Percentiles rank a stretch among this genome's conserved stretches.
Conservation (phyloP, 2,113 vertebrate species). For the Urocolius indicus region DNA sequence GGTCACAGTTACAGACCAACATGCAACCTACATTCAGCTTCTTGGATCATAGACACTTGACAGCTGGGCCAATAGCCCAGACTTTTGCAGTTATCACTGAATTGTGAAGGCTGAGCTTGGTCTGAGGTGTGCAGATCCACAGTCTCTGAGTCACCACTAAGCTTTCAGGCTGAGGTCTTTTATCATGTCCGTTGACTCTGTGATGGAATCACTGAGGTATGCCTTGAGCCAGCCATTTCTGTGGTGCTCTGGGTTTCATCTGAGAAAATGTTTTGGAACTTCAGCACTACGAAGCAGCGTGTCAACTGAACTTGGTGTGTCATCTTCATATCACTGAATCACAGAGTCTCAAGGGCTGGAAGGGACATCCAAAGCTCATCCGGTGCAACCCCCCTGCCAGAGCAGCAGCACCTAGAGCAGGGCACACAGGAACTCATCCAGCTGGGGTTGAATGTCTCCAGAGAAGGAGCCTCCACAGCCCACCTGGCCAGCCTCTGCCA, state of each 20-base stretch:
- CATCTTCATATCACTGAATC: background rate
- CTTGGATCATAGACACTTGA: rapidly evolving
- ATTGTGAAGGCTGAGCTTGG: background rate
- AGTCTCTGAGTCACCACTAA: background rate
- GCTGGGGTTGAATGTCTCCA: too few relatives aligned
- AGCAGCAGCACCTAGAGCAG: too few relatives aligned
- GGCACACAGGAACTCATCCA: too few relatives aligned
- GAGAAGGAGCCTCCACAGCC: too few relatives aligned
- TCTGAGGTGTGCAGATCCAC: background rate
- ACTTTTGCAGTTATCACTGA: rapidly evolving
- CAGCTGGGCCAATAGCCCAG: background rate
- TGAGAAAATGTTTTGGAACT: background rate
- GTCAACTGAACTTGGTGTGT: background rate
- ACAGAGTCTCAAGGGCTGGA: too few relatives aligned
- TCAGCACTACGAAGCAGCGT: background rate
- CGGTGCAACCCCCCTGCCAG: too few relatives aligned
- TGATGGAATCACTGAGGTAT: background rate
- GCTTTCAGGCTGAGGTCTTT: background rate
- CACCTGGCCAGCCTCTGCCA: too few relatives aligned
- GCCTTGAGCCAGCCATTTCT: background rate
- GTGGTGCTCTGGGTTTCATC: background rate
- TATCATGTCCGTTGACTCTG: background rate
- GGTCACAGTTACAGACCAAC: constrained; percentile 63
- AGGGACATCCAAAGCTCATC: too few relatives aligned
- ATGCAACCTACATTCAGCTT: rapidly evolving